Base-by-base conservation (phyloP, 2,113 vertebrate genomes). In the Chloropsis hardwickii region DNA sequence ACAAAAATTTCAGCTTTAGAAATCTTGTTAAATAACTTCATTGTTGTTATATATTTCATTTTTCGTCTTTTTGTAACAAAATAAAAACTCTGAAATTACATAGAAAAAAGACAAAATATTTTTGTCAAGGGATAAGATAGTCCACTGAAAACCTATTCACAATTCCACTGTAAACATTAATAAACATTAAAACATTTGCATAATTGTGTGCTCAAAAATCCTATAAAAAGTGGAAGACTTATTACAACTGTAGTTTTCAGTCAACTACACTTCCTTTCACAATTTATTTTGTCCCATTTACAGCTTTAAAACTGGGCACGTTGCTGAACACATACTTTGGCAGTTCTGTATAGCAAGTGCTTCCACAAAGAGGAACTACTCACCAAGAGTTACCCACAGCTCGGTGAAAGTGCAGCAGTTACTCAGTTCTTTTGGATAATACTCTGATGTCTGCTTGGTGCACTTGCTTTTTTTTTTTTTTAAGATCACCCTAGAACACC, bases 51-150 rank as follows among this genome's bases (percentile, higher is more conserved):
- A 99, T 99, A 99, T 98, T 98, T 98, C 97, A 98, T 98, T 98
- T 98, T 98, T 98, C 42, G 97, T 98, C 98, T 99, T 99, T 99
- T 98, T 98, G 98, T 99, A 99, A 98, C 98, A 99, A 99, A 99
- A 99, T 99, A 99, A 99, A 99, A 99, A 98, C 99, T 99, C 98
- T 99, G 98, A 99, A 99, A 99, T 99, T 99, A 98, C 97, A 98
- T 99, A 99, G 98, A 99, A 99, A 98, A 99, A 99, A 98, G 98
- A 99, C 98, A 98, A 98, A 99, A 99, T 98, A 98, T 98, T 98
- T 98, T 99, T 98, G 98, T 98, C 98, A 98, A 99, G 98, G 98
- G 97, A 98, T 98, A 98, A 99, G 98, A 98, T 98, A 99, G 98
- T 99, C 98, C 98, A 99, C 99, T 98, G 98, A 99, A 99, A 99